phyloP scores from a whole-genome alignment of 2,888 invertebrate species.

The Rosalia funebris region DNA sequence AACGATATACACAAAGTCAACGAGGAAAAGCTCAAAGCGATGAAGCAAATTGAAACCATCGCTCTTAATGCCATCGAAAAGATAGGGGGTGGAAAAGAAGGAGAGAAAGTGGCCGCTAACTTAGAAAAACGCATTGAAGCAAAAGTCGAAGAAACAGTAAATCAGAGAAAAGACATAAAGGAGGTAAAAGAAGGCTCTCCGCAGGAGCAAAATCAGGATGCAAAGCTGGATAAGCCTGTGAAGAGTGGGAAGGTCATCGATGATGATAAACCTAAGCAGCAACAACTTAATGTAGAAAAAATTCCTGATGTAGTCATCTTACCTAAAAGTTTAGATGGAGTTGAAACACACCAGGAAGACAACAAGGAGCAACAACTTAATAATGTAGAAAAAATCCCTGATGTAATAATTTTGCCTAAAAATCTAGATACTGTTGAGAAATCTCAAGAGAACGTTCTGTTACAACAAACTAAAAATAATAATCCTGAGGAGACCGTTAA shows the following conservation, averaged over 20 bases:
- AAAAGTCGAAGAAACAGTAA: neutral
- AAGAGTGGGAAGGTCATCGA: no score
- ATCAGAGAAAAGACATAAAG: neutral
- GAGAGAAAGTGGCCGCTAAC: constrained; percentile 38
- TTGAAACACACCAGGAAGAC: no score
- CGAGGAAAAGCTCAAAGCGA: constrained; percentile 57
- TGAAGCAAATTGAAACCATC: constrained; percentile 58
- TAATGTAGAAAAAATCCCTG: no score
- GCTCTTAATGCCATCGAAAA: constrained; percentile 60
- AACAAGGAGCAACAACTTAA: no score
- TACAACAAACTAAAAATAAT: no score
- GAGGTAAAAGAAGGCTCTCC: neutral
- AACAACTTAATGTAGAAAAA: no score
- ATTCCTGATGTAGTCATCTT: no score
- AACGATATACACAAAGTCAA: constrained; percentile 45
- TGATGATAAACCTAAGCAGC: no score
- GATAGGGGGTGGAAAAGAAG: constrained; percentile 49
- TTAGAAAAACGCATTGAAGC: constrained; percentile 10
- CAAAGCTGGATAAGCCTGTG: neutral
- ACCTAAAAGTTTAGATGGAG: no score
- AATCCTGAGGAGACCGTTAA: neutral
- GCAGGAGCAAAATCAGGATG: neutral
- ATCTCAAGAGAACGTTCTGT: no score
- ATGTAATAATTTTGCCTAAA: no score
- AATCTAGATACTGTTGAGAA: no score